Base-by-base conservation (phyloP, 2,113 vertebrate genomes). In the Gadus chalcogrammus region DNA sequence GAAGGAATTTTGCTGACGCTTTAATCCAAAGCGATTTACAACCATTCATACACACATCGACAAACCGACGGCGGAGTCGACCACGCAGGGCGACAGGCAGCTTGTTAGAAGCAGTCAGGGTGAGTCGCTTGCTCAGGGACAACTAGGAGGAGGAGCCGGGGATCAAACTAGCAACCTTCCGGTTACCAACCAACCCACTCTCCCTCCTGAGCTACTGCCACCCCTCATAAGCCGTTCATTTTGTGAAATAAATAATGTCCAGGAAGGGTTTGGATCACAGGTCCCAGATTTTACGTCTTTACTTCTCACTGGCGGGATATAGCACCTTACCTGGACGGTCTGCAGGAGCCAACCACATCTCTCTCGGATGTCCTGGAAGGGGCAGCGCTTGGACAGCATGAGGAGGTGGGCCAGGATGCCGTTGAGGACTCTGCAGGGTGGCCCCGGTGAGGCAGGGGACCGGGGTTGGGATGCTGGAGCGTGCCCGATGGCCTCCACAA, bases 351-450 rank as follows among this genome's bases (percentile, higher is more conserved):
- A 88, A 18, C 79, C 63, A 42, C 93, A 95, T 73, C 87, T 92
- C 83, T 93, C 89, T 74, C 90, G 90, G 72, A 98, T 93, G 58
- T 98, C 95, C 81, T 90, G 84, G 79, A 94, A 97, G 31, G 96
- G 96, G 75, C 96, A 98, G 18, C 93, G 91, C 86, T 88, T 94
- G 87, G 96, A 94, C 1, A 99, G 92, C 95, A 97, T 95, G 64
- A 99, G 94, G 68, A 99, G 87, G 0, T 93, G 94, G 55, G 93
- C 94, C 78, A 99, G 90, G 67, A 90, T 87, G 74, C 88, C 87
- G 68, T 94, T 95, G 80, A 99, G 85, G n/a, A 92, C 93, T 11
- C 91, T 90, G 61, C 72, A 79, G 24, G 74, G 64, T 27, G 75
- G 68, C 52, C 69, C 73, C 22, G 73, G 59, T 0, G 70, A 20